Percentiles rank a stretch among this genome's conserved stretches.
These are phyloP conservation scores for Craniophora ligustri DNA, from an alignment of 2,888 invertebrate genomes.

Conservation along the genomic window DNA sequence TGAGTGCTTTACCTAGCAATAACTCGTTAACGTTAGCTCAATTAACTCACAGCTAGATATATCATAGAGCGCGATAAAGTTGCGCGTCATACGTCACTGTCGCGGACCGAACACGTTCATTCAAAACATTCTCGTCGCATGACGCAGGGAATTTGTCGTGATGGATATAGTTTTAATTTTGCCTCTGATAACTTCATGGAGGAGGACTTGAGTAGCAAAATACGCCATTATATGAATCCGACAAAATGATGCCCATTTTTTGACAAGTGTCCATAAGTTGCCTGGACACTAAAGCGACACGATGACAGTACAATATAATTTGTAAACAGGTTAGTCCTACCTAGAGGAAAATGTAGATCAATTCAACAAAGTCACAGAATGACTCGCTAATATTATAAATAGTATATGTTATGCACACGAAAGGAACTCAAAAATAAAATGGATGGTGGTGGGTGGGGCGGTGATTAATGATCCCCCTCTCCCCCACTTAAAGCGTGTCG, in stretches of 20 bases:
- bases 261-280: background rate
- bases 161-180: constrained; percentile 7
- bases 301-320: background rate
- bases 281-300: background rate
- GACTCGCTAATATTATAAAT: constrained; percentile 22
- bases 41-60: background rate
- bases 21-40: constrained; percentile 26
- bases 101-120: constrained; percentile 6
- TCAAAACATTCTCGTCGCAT: no score
- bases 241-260: background rate
- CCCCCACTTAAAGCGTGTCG: background rate
- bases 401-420: constrained; percentile 15
- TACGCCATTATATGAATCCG: background rate
- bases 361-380: constrained; percentile 24
- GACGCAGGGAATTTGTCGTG: background rate
- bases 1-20: constrained; percentile 46
- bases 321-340: background rate
- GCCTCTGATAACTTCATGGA: background rate
- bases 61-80: background rate
- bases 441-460: constrained; percentile 28
- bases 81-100: constrained; percentile 7
- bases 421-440: constrained; percentile 25
- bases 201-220: background rate
- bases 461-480: constrained; percentile 35
- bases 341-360: constrained; percentile 9